A percentile compares a stretch with the other conserved stretches of the same genome.
These are phyloP conservation scores for Parotia lawesii DNA, from an alignment of 2,113 vertebrate species.

Conservation along the genomic window DNA sequence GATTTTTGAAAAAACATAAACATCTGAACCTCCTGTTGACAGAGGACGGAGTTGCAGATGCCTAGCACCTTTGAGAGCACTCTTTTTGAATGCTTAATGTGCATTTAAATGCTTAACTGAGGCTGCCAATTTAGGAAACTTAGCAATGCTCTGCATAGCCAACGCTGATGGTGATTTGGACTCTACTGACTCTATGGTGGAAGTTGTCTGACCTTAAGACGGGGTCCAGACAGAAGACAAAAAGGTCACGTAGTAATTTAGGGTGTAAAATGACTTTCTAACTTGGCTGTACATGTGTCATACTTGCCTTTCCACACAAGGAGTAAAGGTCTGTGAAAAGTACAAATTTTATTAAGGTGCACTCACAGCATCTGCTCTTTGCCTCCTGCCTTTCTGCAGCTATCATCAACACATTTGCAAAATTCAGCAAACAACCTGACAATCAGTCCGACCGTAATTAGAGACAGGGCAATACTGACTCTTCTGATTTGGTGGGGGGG, in stretches of 20 bases:
- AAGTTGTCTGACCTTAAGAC: not conserved
- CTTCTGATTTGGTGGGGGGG: not conserved
- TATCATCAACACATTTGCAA: not conserved
- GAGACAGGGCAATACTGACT: not conserved
- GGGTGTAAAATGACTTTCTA: not conserved
- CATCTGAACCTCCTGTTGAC: slow-evolving; percentile 43
- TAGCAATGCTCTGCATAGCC: not conserved
- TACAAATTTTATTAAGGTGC: not conserved
- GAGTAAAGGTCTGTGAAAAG: slow-evolving; percentile 19
- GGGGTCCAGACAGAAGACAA: not conserved
- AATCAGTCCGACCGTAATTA: not conserved
- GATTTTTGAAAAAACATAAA: not conserved
- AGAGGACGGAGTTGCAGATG: slow-evolving; percentile 21
- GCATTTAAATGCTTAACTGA: not conserved
- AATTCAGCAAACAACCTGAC: not conserved
- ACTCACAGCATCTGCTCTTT: slow-evolving; percentile 7
- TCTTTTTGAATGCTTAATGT: not conserved
- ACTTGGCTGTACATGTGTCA: not conserved
- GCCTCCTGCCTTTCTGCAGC: not conserved
- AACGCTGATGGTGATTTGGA: not conserved
- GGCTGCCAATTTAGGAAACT: not conserved
- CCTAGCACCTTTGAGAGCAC: not conserved
- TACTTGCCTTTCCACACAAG: not conserved
- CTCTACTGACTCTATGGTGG: not conserved
- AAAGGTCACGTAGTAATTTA: not conserved